Evolutionary conservation across 2,113 vertebrate genomes (phyloP), one percentile per base, ranked within the genome.

Genomic region (Hepsetus odoe): DNA sequence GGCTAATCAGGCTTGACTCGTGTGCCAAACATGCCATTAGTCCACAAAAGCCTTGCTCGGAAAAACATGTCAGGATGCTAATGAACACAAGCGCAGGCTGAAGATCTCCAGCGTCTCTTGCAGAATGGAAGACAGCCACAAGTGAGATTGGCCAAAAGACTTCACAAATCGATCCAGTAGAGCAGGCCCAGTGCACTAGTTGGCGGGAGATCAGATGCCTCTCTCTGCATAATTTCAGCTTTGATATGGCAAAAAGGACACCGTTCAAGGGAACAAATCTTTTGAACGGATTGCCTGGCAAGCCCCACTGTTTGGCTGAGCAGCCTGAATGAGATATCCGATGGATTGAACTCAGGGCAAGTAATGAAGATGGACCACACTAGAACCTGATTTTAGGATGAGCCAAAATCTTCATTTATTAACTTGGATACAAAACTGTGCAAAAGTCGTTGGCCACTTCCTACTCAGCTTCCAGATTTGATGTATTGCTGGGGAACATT

Each of bases 251-350:
- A 24, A 62, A 77, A 51, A 62, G 44, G 44, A 65, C 62, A 53
- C 35, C 30, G 49, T 64, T 66, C 67, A 58, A 66, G 42, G 80
- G 69, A 59, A 77, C 76, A 58, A 68, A 58, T 77, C 65, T 58
- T 77, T 75, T 32, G 2, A 64, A 42, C 74, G 33, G 32, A 68
- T 44, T 32, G 65, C 64, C 20, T 76, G 74, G 64, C 73, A 40
- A 28, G 30, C 42, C 22, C 24, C 18, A 8, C 0, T 5, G 1
- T 74, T 55, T 67, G 62, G 49, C 74, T 30, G 22, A 53, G 35
- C 3, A 30, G 32, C 16, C 1, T 16, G 61, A 12, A 26, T 0
- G 35, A 5, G 22, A 18, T 49, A 6, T 58, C 58, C 49, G 20
- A 75, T 51, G 58, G 58, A 10, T 42, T 56, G 33, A 22, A 22